phyloP scores from a whole-genome alignment of 2,797 vertebrate genomes.

The Dryobates pubescens region DNA sequence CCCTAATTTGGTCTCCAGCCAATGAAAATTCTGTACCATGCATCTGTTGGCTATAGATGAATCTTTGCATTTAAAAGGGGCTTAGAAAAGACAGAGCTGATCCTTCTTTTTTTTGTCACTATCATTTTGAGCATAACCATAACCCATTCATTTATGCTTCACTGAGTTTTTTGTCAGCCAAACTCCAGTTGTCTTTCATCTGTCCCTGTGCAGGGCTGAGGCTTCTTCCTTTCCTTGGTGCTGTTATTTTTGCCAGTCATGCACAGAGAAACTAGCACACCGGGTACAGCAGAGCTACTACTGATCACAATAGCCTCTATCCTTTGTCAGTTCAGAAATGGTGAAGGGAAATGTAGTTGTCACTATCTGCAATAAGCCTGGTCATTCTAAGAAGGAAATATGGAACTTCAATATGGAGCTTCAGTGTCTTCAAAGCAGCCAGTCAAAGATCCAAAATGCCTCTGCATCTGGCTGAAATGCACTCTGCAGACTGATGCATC shows the following conservation, averaged over 20 bases:
- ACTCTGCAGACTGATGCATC: slow-evolving; percentile 13
- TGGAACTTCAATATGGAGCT: slow-evolving; percentile 11
- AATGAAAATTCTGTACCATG: slow-evolving; percentile 31
- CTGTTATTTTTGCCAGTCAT: not conserved
- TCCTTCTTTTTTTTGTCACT: not conserved
- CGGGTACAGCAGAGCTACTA: not conserved
- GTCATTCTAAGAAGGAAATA: not conserved
- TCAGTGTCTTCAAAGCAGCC: not conserved
- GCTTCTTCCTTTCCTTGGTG: not conserved
- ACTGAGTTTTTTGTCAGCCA: not conserved
- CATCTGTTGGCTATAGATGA: slow-evolving; percentile 6
- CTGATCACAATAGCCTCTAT: not conserved
- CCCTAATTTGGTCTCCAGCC: slow-evolving; percentile 48
- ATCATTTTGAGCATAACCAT: not conserved
- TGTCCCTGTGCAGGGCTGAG: not conserved
- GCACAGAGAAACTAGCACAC: not conserved
- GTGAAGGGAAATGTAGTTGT: not conserved
- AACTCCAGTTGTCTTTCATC: not conserved
- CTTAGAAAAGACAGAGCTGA: not conserved
- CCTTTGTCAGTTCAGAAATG: not conserved
- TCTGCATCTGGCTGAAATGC: slow-evolving; percentile 22
- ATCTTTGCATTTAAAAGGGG: not conserved
- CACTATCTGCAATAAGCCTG: not conserved
- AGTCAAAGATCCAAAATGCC: not conserved
- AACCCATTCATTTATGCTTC: not conserved